These are phyloP conservation scores for Phrynosoma platyrhinos DNA, from an alignment of 2,113 vertebrate species.

Conservation along the genomic window DNA sequence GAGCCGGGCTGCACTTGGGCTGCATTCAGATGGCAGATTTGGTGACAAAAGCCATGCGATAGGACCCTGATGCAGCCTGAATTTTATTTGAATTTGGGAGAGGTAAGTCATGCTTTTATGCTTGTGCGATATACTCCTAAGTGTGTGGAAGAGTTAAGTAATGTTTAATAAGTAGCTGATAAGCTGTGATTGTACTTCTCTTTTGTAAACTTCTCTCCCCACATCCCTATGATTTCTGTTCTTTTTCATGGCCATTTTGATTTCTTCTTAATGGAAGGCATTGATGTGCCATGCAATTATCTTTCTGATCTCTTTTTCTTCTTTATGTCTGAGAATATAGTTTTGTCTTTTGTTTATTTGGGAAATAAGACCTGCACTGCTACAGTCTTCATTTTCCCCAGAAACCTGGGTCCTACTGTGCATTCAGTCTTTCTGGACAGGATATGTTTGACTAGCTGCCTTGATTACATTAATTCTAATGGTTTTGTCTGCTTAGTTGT, in stretches of 20 bases:
- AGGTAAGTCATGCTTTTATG: no score
- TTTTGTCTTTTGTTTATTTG: neutral
- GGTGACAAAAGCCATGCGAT: no score
- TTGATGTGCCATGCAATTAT: neutral
- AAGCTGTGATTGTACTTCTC: neutral
- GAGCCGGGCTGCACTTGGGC: no score
- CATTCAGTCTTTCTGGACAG: neutral
- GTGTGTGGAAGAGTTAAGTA: slow-evolving; percentile 19
- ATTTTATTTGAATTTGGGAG: no score
- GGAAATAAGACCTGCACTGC: neutral
- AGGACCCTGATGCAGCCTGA: no score
- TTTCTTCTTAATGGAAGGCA: slow-evolving; percentile 27
- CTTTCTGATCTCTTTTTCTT: neutral
- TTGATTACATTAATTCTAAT: neutral
- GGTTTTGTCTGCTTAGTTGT: neutral
- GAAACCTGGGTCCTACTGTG: neutral
- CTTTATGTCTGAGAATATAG: neutral
- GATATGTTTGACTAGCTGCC: neutral
- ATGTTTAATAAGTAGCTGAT: slow-evolving; percentile 11
- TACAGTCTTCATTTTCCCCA: neutral
- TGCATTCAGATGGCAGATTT: no score
- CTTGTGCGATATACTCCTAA: no score
- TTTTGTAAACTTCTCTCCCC: slow-evolving; percentile 25
- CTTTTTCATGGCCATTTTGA: neutral
- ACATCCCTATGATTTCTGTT: slow-evolving; percentile 12